These are phyloP conservation scores for Todus mexicanus DNA, from an alignment of 2,797 vertebrate genomes.

Conservation along the genomic window DNA sequence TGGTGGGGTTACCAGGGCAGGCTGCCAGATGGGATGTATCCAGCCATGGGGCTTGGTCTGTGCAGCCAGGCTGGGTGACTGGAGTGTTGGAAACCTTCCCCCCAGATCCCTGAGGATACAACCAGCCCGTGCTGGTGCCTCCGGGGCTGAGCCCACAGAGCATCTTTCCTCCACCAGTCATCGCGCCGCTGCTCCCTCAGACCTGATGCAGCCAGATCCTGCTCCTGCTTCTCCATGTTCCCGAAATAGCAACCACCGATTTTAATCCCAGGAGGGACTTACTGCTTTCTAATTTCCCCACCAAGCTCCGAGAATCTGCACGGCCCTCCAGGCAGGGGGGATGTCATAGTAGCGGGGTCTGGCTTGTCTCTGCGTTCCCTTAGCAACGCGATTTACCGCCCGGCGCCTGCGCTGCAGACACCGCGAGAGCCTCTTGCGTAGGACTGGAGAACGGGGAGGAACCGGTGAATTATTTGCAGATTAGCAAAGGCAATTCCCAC, in stretches of 20 bases:
- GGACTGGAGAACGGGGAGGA: background rate
- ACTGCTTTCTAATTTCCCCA: background rate
- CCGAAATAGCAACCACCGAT: background rate
- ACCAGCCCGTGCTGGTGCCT: background rate
- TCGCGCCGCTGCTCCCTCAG: background rate
- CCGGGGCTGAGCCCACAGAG: background rate
- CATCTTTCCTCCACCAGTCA: background rate
- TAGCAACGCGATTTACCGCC: background rate
- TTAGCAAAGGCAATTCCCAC: background rate
- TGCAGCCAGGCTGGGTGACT: background rate
- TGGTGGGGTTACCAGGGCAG: no score
- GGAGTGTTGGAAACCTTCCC: fast-evolving
- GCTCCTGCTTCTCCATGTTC: background rate
- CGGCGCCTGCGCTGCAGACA: background rate
- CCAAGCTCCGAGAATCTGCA: background rate
- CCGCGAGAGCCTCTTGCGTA: fast-evolving
- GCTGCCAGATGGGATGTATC: fast-evolving
- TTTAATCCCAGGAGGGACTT: background rate
- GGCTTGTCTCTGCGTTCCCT: background rate
- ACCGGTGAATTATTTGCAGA: background rate
- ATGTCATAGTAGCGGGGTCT: fast-evolving
- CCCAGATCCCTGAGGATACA: background rate
- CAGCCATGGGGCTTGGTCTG: background rate
- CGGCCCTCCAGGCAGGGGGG: background rate
- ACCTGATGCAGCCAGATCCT: background rate